Evolutionary conservation across 2,113 vertebrate species (phyloP).

Genomic region (Emydocephalus ijimae): DNA sequence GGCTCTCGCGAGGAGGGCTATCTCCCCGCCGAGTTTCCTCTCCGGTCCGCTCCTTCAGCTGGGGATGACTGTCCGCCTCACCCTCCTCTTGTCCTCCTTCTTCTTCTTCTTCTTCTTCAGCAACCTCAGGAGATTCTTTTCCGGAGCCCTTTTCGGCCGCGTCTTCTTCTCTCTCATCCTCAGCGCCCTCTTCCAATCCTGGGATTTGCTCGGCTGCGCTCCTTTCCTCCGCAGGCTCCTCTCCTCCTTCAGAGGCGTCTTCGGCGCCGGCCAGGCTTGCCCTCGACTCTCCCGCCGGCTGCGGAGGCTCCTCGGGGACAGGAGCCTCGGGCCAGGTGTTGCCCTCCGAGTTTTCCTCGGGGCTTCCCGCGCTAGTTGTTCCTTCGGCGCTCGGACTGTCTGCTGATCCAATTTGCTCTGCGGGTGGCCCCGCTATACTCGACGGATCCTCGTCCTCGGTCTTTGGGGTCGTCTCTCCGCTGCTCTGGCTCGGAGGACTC

Average conservation of each 20-base stretch:
- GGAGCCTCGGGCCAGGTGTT: background rate
- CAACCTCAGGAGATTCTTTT: background rate
- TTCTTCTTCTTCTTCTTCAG: background rate
- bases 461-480: background rate
- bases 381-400: background rate
- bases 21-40: constrained; percentile 48
- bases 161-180: background rate
- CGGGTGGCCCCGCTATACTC: background rate
- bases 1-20: constrained; percentile 33
- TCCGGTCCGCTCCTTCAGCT: background rate
- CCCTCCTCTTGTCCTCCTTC: background rate
- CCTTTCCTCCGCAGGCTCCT: background rate
- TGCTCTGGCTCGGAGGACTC: background rate
- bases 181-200: background rate
- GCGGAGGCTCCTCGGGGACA: background rate
- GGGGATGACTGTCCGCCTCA: fast-evolving
- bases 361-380: fast-evolving
- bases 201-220: background rate
- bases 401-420: background rate
- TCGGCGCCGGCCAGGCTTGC: too few relatives aligned
- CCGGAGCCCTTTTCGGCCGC: fast-evolving
- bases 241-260: fast-evolving
- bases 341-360: background rate
- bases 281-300: background rate
- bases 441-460: background rate